These are phyloP conservation scores for Chaetodon trifasciatus DNA, from an alignment of 2,797 vertebrate genomes.

Conservation along the genomic window DNA sequence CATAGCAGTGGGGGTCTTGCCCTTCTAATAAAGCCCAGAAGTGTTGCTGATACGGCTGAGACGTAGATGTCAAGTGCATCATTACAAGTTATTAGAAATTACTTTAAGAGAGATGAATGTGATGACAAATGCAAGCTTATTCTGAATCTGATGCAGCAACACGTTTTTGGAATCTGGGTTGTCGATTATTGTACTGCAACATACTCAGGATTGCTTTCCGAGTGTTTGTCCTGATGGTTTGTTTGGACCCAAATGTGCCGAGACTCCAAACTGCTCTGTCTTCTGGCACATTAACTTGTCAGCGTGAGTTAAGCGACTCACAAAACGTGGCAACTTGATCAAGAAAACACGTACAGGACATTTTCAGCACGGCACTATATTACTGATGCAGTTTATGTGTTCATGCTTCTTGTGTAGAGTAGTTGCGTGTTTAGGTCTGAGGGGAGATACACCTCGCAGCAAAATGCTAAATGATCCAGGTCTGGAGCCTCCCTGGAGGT, in stretches of 20 bases:
- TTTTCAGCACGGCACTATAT: neutral
- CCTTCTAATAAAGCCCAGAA: neutral
- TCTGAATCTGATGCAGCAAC: too few relatives aligned
- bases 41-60: neutral
- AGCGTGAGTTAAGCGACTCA: neutral
- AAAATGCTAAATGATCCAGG: constrained; percentile 47
- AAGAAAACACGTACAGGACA: constrained; percentile 2
- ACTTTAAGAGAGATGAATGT: too few relatives aligned
- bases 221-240: neutral
- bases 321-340: neutral
- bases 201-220: neutral
- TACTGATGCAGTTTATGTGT: constrained; percentile 18
- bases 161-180: too few relatives aligned
- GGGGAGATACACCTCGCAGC: constrained; percentile 32
- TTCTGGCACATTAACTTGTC: neutral
- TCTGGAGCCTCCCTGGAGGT: constrained; percentile 44
- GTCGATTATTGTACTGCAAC: neutral
- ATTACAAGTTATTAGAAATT: too few relatives aligned
- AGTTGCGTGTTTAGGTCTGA: constrained; percentile 8
- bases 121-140: too few relatives aligned
- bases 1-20: too few relatives aligned
- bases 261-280: neutral
- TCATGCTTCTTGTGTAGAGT: neutral
- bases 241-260: too few relatives aligned
- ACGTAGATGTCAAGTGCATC: neutral